Evolutionary conservation across 1,140 invertebrate genomes (phyloP), one percentile per base, ranked within the genome.

Genomic region (Littorina saxatilis): DNA sequence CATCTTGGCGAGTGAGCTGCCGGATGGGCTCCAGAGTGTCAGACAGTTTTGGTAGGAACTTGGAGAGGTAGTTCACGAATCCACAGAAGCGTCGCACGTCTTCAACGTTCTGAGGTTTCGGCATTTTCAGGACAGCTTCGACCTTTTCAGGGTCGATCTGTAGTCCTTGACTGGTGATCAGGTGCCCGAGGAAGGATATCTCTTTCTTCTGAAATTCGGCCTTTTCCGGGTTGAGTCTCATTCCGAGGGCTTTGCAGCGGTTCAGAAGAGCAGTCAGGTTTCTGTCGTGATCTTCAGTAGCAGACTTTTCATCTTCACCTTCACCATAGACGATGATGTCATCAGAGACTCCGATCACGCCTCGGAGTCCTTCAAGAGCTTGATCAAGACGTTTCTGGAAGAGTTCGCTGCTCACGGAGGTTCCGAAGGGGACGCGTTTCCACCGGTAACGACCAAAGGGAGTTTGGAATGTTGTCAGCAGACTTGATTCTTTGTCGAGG

Each of bases 381-480:
- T 66, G 50, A 1, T 80, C 70, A 23, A 83, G 55, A 40, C 37
- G 37, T 61, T 68, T n/a, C n/a, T n/a, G n/a, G n/a, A n/a, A n/a
- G n/a, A n/a, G n/a, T n/a, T n/a, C n/a, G n/a, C n/a, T n/a, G 70
- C 32, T 83, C 74, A 50, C 78, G 81, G 17, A 75, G n/a, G 93
- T 83, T 20, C 92, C 91, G 86, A 93, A 93, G 5, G 92, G 92
- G 29, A 93, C 73, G 40, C 91, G 84, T 39, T 83, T 73, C 81
- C 88, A 91, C 66, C 85, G 85, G 79, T 83, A 92, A 37, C 89
- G 79, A 32, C 90, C 93, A 90, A 91, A 72, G n/a, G n/a, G n/a
- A n/a, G n/a, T n/a, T n/a, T n/a, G n/a, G n/a, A n/a, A n/a, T n/a
- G n/a, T n/a, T n/a, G n/a, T n/a, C n/a, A n/a, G n/a, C n/a, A n/a